These are phyloP conservation scores for Zoanthus sansibaricus DNA, from an alignment of 92 coral and sea anemone genomes.

Conservation along the genomic window DNA sequence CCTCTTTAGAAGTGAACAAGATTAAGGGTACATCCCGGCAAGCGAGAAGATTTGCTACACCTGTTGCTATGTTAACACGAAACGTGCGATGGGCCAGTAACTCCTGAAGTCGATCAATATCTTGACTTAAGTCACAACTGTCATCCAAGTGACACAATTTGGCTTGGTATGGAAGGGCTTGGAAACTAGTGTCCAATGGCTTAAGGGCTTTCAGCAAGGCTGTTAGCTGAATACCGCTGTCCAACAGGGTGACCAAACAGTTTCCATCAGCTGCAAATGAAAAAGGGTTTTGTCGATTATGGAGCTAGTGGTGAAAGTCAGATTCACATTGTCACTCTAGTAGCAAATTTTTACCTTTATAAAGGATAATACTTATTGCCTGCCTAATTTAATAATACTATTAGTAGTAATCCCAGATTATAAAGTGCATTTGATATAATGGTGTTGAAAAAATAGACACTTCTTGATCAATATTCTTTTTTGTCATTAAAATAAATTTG, in stretches of 20 bases:
- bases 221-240: constrained; percentile 18
- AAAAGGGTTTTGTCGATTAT: not conserved
- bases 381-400: too few species aligned
- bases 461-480: too few species aligned
- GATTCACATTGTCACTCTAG: not conserved
- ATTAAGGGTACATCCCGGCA: constrained; percentile 34
- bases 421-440: too few species aligned
- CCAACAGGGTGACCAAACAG: constrained; percentile 29
- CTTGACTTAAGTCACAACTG: constrained; percentile 13
- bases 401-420: too few species aligned
- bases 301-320: not conserved
- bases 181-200: constrained; percentile 43
- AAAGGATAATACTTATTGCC: too few species aligned
- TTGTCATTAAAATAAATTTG: too few species aligned
- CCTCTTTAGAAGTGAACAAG: constrained; percentile 11
- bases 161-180: constrained; percentile 37
- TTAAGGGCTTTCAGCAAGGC: not conserved
- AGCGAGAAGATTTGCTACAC: constrained; percentile 7
- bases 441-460: too few species aligned
- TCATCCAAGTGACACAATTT: constrained; percentile 38
- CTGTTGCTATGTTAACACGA: constrained; percentile 2
- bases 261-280: constrained; percentile 25
- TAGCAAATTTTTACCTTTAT: too few species aligned
- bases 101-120: constrained; percentile 24
- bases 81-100: constrained; percentile 18